Evolutionary conservation across 2,113 vertebrate genomes (phyloP).

Genomic region (Orientallactaga bullata): DNA sequence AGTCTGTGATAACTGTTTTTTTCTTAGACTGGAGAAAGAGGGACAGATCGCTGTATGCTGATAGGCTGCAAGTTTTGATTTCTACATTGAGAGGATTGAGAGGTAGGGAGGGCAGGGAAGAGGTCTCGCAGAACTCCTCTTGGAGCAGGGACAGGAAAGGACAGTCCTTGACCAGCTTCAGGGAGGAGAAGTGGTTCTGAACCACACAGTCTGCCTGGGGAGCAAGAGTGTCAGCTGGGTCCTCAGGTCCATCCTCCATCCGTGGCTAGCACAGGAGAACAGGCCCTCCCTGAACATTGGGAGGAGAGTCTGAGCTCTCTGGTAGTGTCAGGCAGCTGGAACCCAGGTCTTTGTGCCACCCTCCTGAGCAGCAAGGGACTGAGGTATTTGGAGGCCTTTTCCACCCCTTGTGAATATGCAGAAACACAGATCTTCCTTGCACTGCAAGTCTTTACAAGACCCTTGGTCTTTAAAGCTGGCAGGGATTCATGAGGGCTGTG

Average conservation of each 20-base stretch:
- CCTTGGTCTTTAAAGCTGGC: neutral
- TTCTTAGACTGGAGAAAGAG: neutral
- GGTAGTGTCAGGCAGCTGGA: neutral
- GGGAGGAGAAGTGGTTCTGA: neutral
- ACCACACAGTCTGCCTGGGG: fast-evolving
- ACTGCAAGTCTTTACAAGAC: neutral
- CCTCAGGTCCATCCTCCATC: too few relatives aligned
- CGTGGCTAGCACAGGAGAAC: neutral
- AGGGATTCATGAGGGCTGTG: too few relatives aligned
- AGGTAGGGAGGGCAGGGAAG: neutral
- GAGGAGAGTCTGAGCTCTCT: neutral
- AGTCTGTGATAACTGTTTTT: neutral
- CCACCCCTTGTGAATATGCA: neutral
- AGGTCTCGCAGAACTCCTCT: neutral
- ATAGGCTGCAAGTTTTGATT: neutral
- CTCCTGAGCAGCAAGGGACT: neutral
- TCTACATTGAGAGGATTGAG: neutral
- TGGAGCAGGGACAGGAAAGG: neutral
- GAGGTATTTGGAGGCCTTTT: too few relatives aligned
- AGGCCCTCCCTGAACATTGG: too few relatives aligned
- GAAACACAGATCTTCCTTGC: neutral
- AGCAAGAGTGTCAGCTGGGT: neutral
- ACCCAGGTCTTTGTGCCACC: fast-evolving
- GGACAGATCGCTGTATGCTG: neutral
- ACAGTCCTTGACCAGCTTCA: neutral